A percentile compares a stretch with the other conserved stretches of the same genome.
Conservation (phyloP, 2,888 invertebrate genomes). For the Drosophila longiperda region DNA sequence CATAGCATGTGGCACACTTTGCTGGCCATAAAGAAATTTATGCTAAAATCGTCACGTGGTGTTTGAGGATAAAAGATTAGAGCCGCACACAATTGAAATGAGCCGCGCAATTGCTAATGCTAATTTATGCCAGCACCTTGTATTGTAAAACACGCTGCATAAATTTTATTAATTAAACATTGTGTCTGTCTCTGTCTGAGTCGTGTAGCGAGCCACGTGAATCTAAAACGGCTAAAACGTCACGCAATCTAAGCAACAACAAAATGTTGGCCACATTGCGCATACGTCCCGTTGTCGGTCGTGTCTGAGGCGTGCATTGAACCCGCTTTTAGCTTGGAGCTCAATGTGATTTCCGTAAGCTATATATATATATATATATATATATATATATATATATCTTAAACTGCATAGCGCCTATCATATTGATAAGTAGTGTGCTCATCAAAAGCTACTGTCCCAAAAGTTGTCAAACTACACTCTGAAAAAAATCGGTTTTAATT, state of each 20-base stretch:
- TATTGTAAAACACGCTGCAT: conserved; percentile 41
- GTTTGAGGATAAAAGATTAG: conserved; percentile 14
- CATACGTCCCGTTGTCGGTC: conserved; percentile 47
- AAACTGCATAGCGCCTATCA: conserved; percentile 32
- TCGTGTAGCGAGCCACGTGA: conserved; percentile 67
- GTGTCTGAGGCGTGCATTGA: conserved; percentile 63
- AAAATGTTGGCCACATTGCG: conserved; percentile 36
- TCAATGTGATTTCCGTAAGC: conserved; percentile 63
- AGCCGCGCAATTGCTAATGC: conserved; percentile 37
- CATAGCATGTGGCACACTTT: conserved; percentile 30
- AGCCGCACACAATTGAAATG: conserved; percentile 24
- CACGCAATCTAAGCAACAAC: conserved; percentile 36
- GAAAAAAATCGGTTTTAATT: background rate
- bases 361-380: conserved; percentile 1
- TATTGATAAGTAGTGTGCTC: conserved; percentile 47
- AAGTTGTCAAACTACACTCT: conserved; percentile 10
- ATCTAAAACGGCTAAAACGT: conserved; percentile 34
- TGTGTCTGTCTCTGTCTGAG: conserved; percentile 8
- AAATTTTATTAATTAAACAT: conserved; percentile 27
- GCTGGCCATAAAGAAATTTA: background rate
- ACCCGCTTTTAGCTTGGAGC: conserved; percentile 47
- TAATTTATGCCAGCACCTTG: conserved; percentile 51
- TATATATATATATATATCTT: conserved; percentile 3
- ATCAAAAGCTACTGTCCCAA: conserved; percentile 32
- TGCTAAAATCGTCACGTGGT: conserved; percentile 3